phyloP scores from a whole-genome alignment of 2,888 invertebrate genomes.

The Andrena dorsata region DNA sequence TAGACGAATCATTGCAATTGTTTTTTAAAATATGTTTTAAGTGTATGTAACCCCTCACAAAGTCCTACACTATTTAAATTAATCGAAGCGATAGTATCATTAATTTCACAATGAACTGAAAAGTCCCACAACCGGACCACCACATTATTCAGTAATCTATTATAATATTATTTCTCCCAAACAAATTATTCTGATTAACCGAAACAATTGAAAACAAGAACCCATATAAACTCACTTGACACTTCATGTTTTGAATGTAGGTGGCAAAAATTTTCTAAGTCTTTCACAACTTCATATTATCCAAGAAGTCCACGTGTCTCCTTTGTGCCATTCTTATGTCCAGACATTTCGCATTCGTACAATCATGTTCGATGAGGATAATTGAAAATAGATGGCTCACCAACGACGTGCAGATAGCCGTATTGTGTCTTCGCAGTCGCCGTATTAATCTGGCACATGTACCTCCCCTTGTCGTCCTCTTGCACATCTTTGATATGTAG shows the following conservation, averaged over 20 bases:
- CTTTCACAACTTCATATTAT: not conserved
- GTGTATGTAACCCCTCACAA: too few relatives aligned
- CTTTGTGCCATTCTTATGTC: not conserved
- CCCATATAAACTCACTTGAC: not conserved
- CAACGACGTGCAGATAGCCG: conserved; percentile 96
- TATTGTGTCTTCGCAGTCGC: conserved; percentile 97
- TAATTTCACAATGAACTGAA: too few relatives aligned
- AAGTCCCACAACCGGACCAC: too few relatives aligned
- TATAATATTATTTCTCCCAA: too few relatives aligned
- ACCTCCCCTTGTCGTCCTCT: conserved; percentile 95
- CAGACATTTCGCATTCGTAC: not conserved
- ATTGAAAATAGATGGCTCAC: conserved; percentile 84
- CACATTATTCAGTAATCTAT: too few relatives aligned
- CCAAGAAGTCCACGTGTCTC: not conserved
- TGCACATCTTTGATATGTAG: conserved; percentile 96
- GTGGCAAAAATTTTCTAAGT: not conserved
- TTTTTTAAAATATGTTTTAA: too few relatives aligned
- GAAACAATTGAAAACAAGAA: too few relatives aligned
- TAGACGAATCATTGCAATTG: too few relatives aligned
- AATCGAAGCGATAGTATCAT: too few relatives aligned
- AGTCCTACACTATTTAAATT: too few relatives aligned
- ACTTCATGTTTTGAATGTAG: not conserved
- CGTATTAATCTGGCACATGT: conserved; percentile 98
- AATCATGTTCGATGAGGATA: not conserved
- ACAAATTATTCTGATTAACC: too few relatives aligned